A percentile compares a stretch with the other conserved stretches of the same genome.
phyloP scores from a whole-genome alignment of 2,888 invertebrate genomes.

The Lagria hirta region DNA sequence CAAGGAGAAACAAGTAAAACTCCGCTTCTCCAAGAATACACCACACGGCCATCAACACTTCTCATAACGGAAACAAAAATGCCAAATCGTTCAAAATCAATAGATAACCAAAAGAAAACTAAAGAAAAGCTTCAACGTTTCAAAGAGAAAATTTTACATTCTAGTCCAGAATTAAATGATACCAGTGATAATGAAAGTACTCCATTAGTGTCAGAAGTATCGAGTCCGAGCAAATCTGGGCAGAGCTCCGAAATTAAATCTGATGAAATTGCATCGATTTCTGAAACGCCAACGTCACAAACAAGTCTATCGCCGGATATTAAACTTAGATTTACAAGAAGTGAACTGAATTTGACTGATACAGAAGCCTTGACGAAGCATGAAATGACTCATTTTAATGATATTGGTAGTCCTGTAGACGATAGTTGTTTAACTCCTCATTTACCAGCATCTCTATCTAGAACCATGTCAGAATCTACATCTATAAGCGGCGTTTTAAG shows the following conservation, averaged over 20 bases:
- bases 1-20: slow-evolving; percentile 32
- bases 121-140: slow-evolving; percentile 47
- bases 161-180: slow-evolving; percentile 48
- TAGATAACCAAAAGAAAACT: slow-evolving; percentile 41
- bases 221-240: slow-evolving; percentile 43
- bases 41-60: slow-evolving; percentile 43
- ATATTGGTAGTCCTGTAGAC: slow-evolving; percentile 23
- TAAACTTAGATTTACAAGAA: slow-evolving; percentile 34
- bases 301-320: slow-evolving; percentile 39
- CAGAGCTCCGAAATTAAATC: slow-evolving; percentile 43
- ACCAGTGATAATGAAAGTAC: slow-evolving; percentile 68
- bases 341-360: slow-evolving; percentile 41
- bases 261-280: slow-evolving; percentile 41
- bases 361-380: slow-evolving; percentile 35
- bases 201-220: slow-evolving; percentile 61
- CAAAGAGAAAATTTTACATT: slow-evolving; percentile 50
- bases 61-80: slow-evolving; percentile 37
- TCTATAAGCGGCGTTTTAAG: slow-evolving; percentile 38
- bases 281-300: slow-evolving; percentile 38
- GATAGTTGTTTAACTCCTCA: slow-evolving; percentile 24
- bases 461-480: slow-evolving; percentile 45
- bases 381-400: slow-evolving; percentile 22
- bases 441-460: slow-evolving; percentile 28
- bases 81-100: slow-evolving; percentile 47
- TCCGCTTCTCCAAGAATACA: slow-evolving; percentile 36